These are phyloP conservation scores for Nesogale talazaci DNA, from an alignment of 2,113 vertebrate genomes.

Conservation along the genomic window DNA sequence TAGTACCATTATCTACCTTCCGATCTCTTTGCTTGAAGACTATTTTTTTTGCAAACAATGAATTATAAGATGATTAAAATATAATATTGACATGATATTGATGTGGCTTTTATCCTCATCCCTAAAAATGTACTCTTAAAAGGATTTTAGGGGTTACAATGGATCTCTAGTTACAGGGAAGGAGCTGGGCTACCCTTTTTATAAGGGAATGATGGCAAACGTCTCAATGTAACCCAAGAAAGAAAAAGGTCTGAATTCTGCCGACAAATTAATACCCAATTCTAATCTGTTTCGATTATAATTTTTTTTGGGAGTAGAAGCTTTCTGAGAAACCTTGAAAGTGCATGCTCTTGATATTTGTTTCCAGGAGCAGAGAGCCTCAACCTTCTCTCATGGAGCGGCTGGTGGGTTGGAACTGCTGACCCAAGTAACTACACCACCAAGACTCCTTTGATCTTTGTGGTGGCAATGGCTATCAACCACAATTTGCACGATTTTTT, in stretches of 20 bases:
- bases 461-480: background rate
- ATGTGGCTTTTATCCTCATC: background rate
- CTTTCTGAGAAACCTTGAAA: background rate
- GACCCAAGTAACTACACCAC: too few species aligned
- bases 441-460: background rate
- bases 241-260: background rate
- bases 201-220: background rate
- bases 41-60: background rate
- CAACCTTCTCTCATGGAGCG: too few species aligned
- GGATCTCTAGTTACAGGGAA: background rate
- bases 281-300: background rate
- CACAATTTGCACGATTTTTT: background rate
- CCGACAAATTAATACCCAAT: background rate
- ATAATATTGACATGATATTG: conserved; percentile 7
- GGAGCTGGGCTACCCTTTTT: background rate
- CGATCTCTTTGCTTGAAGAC: background rate
- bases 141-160: background rate
- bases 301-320: conserved; percentile 1
- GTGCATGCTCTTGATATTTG: background rate
- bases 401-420: too few species aligned
- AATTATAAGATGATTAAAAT: conserved; percentile 35
- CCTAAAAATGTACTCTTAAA: background rate
- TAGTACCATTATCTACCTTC: conserved; percentile 13
- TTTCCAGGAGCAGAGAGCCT: too few species aligned
- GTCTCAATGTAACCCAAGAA: background rate